These are phyloP conservation scores for Syngnathus scovelli DNA, from an alignment of 2,113 vertebrate species.

Conservation along the genomic window DNA sequence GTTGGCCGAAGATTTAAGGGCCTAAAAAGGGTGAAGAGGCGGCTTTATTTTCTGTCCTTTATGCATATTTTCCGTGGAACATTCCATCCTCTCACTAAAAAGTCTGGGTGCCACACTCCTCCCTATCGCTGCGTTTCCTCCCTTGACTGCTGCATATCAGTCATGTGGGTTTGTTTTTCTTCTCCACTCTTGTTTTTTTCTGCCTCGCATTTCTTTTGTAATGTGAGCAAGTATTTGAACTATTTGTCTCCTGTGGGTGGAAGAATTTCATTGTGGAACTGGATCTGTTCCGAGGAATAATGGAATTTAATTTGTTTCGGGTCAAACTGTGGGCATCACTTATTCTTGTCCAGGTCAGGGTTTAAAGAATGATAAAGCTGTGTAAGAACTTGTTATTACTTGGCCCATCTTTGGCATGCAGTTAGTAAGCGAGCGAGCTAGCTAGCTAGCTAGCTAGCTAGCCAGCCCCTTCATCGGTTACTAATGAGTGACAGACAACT, in stretches of 20 bases:
- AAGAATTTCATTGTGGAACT: too few relatives aligned
- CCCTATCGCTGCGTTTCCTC: constrained; percentile 36
- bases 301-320: neutral
- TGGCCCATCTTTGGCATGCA: too few relatives aligned
- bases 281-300: neutral
- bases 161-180: neutral
- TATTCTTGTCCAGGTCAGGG: neutral
- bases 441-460: too few relatives aligned
- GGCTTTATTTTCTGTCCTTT: constrained; percentile 60
- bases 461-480: too few relatives aligned
- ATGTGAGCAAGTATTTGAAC: neutral
- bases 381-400: too few relatives aligned
- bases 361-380: neutral
- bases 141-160: neutral
- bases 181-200: neutral
- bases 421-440: too few relatives aligned
- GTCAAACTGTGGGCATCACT: neutral
- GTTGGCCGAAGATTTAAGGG: neutral
- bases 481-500: too few relatives aligned
- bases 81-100: constrained; percentile 60
- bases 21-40: constrained; percentile 6
- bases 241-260: neutral
- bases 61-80: constrained; percentile 63
- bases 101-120: constrained; percentile 51
- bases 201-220: neutral